Conservation (phyloP, 2,888 invertebrate species). For the Ophion slaviceki region DNA sequence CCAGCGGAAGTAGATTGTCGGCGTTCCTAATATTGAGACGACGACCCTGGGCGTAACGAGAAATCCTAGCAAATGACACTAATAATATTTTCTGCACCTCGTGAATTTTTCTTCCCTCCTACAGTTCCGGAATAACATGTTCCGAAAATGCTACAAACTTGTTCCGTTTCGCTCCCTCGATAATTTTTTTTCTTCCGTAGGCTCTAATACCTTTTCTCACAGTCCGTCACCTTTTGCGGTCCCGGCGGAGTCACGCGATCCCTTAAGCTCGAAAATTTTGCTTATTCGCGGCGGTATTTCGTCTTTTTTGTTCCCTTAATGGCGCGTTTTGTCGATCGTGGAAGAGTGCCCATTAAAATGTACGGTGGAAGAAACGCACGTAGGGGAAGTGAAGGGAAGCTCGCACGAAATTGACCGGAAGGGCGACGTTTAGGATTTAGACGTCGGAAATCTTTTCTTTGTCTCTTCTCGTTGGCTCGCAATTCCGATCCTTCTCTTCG, state of each 20-base stretch:
- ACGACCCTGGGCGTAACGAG: conserved; percentile 30
- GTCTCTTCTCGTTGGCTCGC: conserved; percentile 27
- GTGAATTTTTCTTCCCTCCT: conserved; percentile 15
- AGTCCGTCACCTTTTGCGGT: conserved; percentile 62
- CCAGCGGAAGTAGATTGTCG: conserved; percentile 33
- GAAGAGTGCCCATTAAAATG: conserved; percentile 49
- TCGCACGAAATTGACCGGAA: conserved; percentile 61
- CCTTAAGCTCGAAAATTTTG: conserved; percentile 48
- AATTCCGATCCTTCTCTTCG: conserved; percentile 43
- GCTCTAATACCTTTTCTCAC: conserved; percentile 59
- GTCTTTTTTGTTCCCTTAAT: conserved; percentile 35
- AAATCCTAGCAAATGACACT: conserved; percentile 23
- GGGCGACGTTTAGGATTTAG: conserved; percentile 65
- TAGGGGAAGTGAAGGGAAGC: conserved; percentile 4
- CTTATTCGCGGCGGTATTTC: conserved; percentile 31
- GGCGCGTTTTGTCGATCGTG: conserved; percentile 30
- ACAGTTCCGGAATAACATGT: conserved; percentile 50
- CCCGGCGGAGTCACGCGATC: conserved; percentile 55
- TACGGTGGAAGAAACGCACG: conserved; percentile 31
- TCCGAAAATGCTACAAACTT: conserved; percentile 21
- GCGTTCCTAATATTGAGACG: neutral
- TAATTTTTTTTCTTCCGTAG: conserved; percentile 15
- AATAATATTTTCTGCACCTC: conserved; percentile 38
- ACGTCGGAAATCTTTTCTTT: conserved; percentile 60
- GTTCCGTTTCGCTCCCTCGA: neutral